Evolutionary conservation across 2,888 invertebrate species (phyloP), one percentile per base, ranked within the genome.

Genomic region (Agelastica alni): DNA sequence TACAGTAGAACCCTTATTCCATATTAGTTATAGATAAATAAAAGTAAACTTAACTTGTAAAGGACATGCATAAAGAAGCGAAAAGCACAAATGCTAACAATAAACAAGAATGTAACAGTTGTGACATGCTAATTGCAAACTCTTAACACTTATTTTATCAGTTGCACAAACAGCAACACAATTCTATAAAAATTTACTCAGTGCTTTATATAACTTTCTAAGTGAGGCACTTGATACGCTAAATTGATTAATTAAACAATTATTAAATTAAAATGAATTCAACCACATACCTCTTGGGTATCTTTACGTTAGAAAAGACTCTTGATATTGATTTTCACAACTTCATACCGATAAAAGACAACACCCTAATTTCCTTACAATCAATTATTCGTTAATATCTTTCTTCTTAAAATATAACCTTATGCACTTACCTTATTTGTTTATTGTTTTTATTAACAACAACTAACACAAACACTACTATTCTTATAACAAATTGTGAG

Each of bases 301-400:
- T 31, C 30, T 30, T 43, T 31, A 30, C 37, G 37, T 9, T 37
- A 30, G 1, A n/a, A 13, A 45, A 45, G 22, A 39, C 16, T 28
- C 30, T 22, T 36, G 51, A 51, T 64, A 64, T 62, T 58, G 62
- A 62, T 64, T 64, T 61, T 58, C 56, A n/a, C n/a, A 37, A 34
- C 30, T 56, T 45, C 46, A 16, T 53, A 42, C 46, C 36, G 31
- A 58, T 47, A 55, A 44, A 60, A 58, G 61, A 62, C 63, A 61
- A 63, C 62, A 63, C 64, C 64, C 64, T 22, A 59, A 51, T 36
- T 51, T 49, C n/a, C 12, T 9, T 39, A 39, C 39, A 31, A 30
- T 28, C 39, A 17, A 30, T 10, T 2, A 16, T 17, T 9, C n/a
- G n/a, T n/a, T 12, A 16, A 28, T 20, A 7, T 4, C 10, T n/a